Evolutionary conservation across 2,113 vertebrate genomes (phyloP), one percentile per base, ranked within the genome.

Genomic region (Ranitomeya imitator): DNA sequence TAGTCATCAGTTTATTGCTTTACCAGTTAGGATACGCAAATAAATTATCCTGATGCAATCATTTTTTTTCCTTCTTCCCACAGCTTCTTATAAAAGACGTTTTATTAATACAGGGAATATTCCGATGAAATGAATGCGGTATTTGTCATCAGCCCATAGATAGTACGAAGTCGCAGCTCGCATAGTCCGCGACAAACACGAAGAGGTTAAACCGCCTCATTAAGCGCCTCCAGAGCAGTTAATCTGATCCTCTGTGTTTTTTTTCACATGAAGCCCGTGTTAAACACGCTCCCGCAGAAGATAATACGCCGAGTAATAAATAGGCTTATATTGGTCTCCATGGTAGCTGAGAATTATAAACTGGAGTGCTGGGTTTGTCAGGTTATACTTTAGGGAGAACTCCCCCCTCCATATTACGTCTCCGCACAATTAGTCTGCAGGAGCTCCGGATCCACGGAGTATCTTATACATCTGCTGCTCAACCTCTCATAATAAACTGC

Each of bases 251-350:
- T n/a, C 79, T 6, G 74, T 31, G 65, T 31, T 76, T 88, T 26
- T 26, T 78, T 82, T 83, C 86, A 74, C 88, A 76, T 78, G 16
- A 69, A 77, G 88, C 9, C 19, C 74, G n/a, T 57, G 83, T 65
- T 80, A 51, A 51, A 87, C 12, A 13, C 57, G 65, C 79, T 21
- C 65, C 61, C 69, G 80, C 89, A 76, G 82, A 55, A 91, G 93
- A 93, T 94, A 91, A 93, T 92, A 91, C 93, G 91, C 93, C 93
- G 91, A 90, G 88, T 92, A 92, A 92, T 92, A 91, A 94, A 91
- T 90, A 92, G 94, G 94, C 93, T 94, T 94, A 95, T 86, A 92
- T 90, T 11, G 67, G 91, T 97, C 93, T 81, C 96, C 90, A 95
- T 90, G 92, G 95, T 94, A 96, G 97, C 97, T 1, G 52, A 80